Evolutionary conservation across 2,888 invertebrate genomes (phyloP).

Genomic region (Odontocolon sp.): DNA sequence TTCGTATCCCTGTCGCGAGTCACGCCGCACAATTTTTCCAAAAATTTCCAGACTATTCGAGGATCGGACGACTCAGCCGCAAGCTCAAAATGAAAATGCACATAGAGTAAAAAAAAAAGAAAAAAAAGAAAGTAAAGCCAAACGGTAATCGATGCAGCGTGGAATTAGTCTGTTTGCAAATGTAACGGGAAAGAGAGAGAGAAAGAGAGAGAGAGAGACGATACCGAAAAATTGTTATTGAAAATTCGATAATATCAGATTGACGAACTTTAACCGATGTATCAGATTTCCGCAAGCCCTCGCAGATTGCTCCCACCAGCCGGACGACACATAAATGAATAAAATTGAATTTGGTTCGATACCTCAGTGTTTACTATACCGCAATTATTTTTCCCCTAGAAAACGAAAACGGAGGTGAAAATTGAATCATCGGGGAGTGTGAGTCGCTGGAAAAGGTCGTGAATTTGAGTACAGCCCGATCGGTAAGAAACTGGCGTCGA

Average conservation of each 20-base stretch:
- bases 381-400: slow-evolving; percentile 76
- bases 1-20: not conserved
- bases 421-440: slow-evolving; percentile 31
- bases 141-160: slow-evolving; percentile 4
- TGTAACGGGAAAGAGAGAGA: too few species aligned
- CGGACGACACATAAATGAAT: slow-evolving; percentile 66
- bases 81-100: slow-evolving; percentile 23
- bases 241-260: slow-evolving; percentile 8
- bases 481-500: too few species aligned
- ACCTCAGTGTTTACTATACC: slow-evolving; percentile 76
- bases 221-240: slow-evolving; percentile 7
- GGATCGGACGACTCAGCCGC: slow-evolving; percentile 10
- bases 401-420: slow-evolving; percentile 67
- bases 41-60: not conserved
- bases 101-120: not conserved
- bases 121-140: slow-evolving; percentile 18
- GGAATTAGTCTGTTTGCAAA: slow-evolving; percentile 26
- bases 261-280: slow-evolving; percentile 11
- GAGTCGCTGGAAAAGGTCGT: too few species aligned
- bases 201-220: too few species aligned
- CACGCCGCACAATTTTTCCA: not conserved
- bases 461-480: too few species aligned
- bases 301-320: slow-evolving; percentile 32
- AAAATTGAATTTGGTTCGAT: slow-evolving; percentile 67
- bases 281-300: slow-evolving; percentile 46